Conservation (phyloP, 2,113 vertebrate genomes). For the Pipra filicauda region DNA sequence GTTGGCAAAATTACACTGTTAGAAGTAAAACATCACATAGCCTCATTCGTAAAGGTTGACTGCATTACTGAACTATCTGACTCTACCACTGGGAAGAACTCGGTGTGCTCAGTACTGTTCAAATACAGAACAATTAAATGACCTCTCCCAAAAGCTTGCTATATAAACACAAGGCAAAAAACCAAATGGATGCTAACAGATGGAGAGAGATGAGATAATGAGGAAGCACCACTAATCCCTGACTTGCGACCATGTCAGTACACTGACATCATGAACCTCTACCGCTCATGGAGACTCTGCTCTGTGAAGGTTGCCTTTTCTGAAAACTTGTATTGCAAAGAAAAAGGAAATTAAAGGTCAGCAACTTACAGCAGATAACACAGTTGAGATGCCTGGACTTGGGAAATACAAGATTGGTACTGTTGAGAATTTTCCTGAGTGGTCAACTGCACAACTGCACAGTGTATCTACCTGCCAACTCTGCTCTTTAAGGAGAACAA, state of each 20-base stretch:
- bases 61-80: not conserved
- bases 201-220: not conserved
- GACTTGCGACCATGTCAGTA: not conserved
- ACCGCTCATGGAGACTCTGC: not conserved
- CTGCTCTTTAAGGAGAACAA: not conserved
- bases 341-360: not conserved
- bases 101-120: not conserved
- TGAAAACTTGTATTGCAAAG: not conserved
- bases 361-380: not conserved
- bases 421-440: not conserved
- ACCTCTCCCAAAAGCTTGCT: not conserved
- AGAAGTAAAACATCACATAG: not conserved
- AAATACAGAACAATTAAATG: slow-evolving; percentile 1
- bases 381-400: not conserved
- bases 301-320: not conserved
- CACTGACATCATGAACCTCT: not conserved
- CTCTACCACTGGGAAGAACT: not conserved
- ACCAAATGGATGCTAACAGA: not conserved
- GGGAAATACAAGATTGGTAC: not conserved
- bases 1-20: not conserved
- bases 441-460: not conserved
- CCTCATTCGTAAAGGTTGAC: not conserved
- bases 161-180: not conserved
- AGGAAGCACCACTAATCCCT: not conserved
- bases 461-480: not conserved